phyloP scores from a whole-genome alignment of 2,888 invertebrate species.

The Sinotaia quadrata region DNA sequence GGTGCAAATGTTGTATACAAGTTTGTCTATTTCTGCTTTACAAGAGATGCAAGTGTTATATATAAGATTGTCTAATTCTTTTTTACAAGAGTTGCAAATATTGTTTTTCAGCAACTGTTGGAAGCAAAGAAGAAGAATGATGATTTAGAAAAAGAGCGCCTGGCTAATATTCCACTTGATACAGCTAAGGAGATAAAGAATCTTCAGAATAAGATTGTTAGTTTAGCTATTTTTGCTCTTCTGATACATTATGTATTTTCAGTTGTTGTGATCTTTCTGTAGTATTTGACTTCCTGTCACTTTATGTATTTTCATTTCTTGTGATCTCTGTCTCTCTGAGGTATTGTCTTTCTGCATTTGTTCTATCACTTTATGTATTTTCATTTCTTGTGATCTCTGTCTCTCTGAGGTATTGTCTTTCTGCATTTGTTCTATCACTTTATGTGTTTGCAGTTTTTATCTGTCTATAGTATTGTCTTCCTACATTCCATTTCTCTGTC shows the following conservation, averaged over 20 bases:
- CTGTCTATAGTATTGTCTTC: not conserved
- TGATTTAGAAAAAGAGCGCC: constrained; percentile 57
- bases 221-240: constrained; percentile 18
- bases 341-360: not conserved
- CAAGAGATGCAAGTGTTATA: too few species aligned
- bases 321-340: not conserved
- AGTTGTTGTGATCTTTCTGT: too few species aligned
- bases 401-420: not conserved
- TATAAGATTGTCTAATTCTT: too few species aligned
- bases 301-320: not conserved
- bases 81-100: too few species aligned
- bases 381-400: not conserved
- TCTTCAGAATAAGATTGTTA: constrained; percentile 63
- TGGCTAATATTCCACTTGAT: constrained; percentile 63
- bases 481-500: too few species aligned
- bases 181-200: constrained; percentile 64
- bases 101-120: constrained; percentile 37
- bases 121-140: constrained; percentile 48
- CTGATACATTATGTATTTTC: too few species aligned
- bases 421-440: not conserved
- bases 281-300: too few species aligned
- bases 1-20: too few species aligned
- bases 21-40: too few species aligned
- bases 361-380: not conserved
- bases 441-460: not conserved